These are phyloP conservation scores for Microchrysa polita DNA, from an alignment of 2,888 invertebrate genomes.

Conservation along the genomic window DNA sequence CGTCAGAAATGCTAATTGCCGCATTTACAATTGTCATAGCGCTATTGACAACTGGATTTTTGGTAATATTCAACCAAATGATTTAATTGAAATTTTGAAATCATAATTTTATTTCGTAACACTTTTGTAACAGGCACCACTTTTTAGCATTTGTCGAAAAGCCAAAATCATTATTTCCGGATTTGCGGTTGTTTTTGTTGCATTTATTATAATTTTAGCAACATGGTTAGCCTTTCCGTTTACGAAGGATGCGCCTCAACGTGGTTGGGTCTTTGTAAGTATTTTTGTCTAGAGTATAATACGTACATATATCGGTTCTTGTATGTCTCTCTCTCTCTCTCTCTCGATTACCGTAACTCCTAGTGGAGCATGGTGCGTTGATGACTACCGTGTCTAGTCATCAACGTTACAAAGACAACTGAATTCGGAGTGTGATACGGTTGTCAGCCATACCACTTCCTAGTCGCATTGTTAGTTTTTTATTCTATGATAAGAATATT, in stretches of 20 bases:
- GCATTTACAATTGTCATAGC: conserved; percentile 62
- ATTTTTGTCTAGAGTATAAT: too few species aligned
- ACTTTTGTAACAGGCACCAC: conserved; percentile 58
- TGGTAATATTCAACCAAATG: conserved; percentile 54
- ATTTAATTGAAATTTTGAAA: background rate
- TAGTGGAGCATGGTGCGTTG: too few species aligned
- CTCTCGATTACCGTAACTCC: too few species aligned
- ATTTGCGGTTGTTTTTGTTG: conserved; percentile 56
- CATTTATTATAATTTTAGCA: conserved; percentile 60
- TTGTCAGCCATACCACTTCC: too few species aligned
- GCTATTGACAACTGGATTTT: conserved; percentile 59
- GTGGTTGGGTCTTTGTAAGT: conserved; percentile 67
- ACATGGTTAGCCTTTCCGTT: conserved; percentile 71
- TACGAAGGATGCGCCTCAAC: conserved; percentile 66
- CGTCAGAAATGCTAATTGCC: conserved; percentile 69
- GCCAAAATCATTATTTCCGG: conserved; percentile 60
- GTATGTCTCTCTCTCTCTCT: too few species aligned
- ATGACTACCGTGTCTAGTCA: too few species aligned
- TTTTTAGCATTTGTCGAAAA: conserved; percentile 60
- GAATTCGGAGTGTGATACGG: too few species aligned
- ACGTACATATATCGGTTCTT: too few species aligned
- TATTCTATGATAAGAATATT: too few species aligned
- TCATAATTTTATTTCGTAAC: background rate
- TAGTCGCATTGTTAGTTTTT: too few species aligned
- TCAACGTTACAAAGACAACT: too few species aligned